Conservation (phyloP, 2,888 invertebrate genomes). For the Phyto melanocephala region DNA sequence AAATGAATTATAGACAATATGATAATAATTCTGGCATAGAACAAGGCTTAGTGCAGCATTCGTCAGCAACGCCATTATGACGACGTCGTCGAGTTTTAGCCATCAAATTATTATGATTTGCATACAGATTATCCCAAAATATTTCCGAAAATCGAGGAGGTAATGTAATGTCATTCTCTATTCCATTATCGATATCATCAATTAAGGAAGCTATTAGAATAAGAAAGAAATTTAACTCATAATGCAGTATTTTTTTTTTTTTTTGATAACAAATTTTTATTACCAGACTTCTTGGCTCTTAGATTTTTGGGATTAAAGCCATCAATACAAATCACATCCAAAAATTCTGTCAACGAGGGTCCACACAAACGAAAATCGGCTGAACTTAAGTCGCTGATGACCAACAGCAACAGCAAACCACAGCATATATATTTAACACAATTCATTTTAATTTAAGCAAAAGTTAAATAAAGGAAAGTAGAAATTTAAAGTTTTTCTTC, state of each 20-base stretch:
- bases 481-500: neutral
- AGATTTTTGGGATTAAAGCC: constrained; percentile 38
- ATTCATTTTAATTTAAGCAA: neutral
- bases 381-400: neutral
- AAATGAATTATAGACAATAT: constrained; percentile 67
- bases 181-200: neutral
- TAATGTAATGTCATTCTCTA: neutral
- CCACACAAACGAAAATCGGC: constrained; percentile 33
- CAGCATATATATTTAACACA: neutral
- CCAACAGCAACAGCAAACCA: neutral
- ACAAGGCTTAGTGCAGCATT: constrained; percentile 70
- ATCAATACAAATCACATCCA: constrained; percentile 20
- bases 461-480: too few species aligned
- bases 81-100: constrained; percentile 62
- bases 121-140: constrained; percentile 17
- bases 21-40: constrained; percentile 68
- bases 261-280: too few species aligned
- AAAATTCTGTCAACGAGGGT: neutral
- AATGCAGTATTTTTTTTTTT: too few species aligned
- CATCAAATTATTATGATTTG: constrained; percentile 13
- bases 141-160: neutral
- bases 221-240: neutral
- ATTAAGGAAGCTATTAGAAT: neutral
- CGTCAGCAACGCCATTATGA: constrained; percentile 65
- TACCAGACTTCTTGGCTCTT: constrained; percentile 23